phyloP scores from a whole-genome alignment of 2,888 invertebrate species.

The Drosophila paucipuncta region DNA sequence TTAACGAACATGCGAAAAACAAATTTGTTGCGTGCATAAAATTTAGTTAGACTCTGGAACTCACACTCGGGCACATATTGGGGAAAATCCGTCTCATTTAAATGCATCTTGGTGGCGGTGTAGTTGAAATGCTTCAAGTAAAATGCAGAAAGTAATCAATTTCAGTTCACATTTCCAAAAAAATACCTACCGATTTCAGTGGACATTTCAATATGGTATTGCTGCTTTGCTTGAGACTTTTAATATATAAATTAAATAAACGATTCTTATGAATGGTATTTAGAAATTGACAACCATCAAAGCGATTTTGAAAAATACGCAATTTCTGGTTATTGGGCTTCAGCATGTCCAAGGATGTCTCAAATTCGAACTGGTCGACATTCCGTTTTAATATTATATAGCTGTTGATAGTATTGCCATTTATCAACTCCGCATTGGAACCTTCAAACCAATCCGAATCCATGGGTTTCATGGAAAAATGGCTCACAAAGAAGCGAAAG shows the following conservation, averaged over 20 bases:
- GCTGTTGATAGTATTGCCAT: slow-evolving; percentile 5
- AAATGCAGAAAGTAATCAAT: background rate
- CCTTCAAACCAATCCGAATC: slow-evolving; percentile 17
- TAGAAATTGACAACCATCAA: slow-evolving; percentile 43
- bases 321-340: slow-evolving; percentile 8
- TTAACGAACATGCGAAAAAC: background rate
- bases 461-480: slow-evolving; percentile 31
- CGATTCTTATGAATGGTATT: slow-evolving; percentile 34
- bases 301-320: slow-evolving; percentile 35
- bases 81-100: slow-evolving; percentile 32
- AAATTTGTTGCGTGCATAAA: background rate
- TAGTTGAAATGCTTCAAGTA: slow-evolving; percentile 36
- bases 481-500: slow-evolving; percentile 36
- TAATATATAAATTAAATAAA: slow-evolving; percentile 22
- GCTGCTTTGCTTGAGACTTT: slow-evolving; percentile 11
- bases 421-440: slow-evolving; percentile 3
- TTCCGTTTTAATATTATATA: slow-evolving; percentile 16
- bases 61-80: slow-evolving; percentile 28
- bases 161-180: background rate
- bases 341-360: slow-evolving; percentile 29
- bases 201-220: slow-evolving; percentile 42
- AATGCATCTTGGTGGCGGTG: slow-evolving; percentile 11
- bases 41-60: slow-evolving; percentile 1
- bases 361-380: slow-evolving; percentile 20
- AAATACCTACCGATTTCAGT: slow-evolving; percentile 35